phyloP scores from a whole-genome alignment of 2,113 vertebrate genomes.

The Hippocampus zosterae region DNA sequence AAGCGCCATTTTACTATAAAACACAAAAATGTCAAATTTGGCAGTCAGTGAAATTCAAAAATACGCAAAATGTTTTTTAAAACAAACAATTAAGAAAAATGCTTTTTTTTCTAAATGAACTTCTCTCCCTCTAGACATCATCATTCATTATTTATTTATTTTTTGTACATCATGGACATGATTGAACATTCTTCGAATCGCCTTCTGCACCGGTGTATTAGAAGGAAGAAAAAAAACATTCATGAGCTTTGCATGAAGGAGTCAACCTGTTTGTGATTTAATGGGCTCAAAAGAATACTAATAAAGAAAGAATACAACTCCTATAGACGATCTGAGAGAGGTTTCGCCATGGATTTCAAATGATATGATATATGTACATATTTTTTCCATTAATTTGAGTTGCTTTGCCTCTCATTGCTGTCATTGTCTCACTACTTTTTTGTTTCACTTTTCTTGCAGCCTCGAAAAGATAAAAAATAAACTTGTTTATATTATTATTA shows the following conservation, averaged over 20 bases:
- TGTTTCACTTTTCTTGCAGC: slow-evolving; percentile 29
- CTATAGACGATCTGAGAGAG: background rate
- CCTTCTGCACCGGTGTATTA: background rate
- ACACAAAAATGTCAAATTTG: background rate
- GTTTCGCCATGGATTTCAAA: background rate
- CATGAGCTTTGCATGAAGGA: background rate
- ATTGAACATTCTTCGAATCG: background rate
- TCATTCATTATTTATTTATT: slow-evolving; percentile 36
- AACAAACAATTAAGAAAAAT: background rate
- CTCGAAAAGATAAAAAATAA: slow-evolving; percentile 61
- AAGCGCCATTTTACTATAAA: background rate
- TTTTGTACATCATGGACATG: background rate
- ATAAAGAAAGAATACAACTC: background rate
- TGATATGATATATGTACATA: background rate
- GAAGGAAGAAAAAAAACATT: background rate
- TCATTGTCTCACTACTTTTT: slow-evolving; percentile 26
- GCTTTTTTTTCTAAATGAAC: slow-evolving; percentile 38
- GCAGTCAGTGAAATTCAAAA: too few relatives aligned
- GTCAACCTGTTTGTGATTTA: background rate
- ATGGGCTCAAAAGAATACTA: background rate
- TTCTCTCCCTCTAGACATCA: slow-evolving; percentile 64
- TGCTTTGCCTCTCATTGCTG: background rate
- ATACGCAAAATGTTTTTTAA: background rate
- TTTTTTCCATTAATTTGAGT: background rate
- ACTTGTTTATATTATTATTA: slow-evolving; percentile 45